A percentile compares a stretch with the other conserved stretches of the same genome.
phyloP scores from a whole-genome alignment of 2,113 vertebrate species.

The Silurus glanis region DNA sequence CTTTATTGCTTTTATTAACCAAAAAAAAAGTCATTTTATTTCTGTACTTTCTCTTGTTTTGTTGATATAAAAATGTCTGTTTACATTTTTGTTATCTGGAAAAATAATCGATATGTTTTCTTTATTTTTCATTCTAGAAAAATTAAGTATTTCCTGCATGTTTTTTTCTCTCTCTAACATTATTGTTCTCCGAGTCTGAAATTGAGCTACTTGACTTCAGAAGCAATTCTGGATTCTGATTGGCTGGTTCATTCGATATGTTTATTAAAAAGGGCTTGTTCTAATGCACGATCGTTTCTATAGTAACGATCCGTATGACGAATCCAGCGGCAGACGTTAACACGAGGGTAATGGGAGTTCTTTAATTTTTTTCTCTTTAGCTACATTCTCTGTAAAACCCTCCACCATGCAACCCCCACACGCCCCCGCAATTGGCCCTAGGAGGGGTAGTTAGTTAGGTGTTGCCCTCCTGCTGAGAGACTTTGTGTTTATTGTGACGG shows the following conservation, averaged over 20 bases:
- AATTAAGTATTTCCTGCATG: no score
- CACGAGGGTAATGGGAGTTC: not conserved
- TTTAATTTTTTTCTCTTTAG: not conserved
- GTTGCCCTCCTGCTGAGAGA: slow-evolving; percentile 30
- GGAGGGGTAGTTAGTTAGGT: not conserved
- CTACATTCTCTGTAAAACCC: not conserved
- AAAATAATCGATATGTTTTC: no score
- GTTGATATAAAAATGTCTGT: no score
- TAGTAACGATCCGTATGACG: not conserved
- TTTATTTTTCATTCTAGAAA: no score
- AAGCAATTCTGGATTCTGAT: not conserved
- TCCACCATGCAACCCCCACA: not conserved
- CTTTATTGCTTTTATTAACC: no score
- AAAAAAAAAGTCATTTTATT: no score
- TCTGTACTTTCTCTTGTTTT: no score
- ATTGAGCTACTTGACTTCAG: not conserved
- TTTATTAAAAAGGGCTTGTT: not conserved
- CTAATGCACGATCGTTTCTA: not conserved
- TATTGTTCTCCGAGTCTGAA: not conserved
- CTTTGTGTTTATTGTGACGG: slow-evolving; percentile 56
- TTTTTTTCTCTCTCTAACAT: not conserved
- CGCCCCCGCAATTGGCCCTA: not conserved
- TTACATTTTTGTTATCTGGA: no score
- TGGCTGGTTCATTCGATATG: not conserved
- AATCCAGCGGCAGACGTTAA: not conserved